Conservation (phyloP, 2,797 vertebrate species). For the Anas bahamensis region DNA sequence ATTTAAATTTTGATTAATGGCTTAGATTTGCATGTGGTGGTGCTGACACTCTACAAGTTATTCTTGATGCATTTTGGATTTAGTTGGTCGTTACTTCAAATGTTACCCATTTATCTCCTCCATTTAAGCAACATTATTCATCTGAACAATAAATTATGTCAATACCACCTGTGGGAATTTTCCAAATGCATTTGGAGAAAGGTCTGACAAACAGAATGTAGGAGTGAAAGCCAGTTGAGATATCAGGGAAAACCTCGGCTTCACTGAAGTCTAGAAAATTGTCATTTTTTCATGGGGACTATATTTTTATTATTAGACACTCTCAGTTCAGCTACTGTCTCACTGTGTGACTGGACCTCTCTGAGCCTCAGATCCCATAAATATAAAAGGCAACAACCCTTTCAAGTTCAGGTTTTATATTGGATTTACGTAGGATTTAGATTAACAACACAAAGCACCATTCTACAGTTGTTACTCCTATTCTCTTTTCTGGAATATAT, state of each 20-base stretch:
- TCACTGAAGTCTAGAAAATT: neutral
- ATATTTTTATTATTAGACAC: neutral
- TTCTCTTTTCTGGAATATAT: neutral
- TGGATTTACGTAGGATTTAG: neutral
- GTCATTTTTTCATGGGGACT: neutral
- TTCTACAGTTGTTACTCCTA: neutral
- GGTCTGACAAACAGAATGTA: neutral
- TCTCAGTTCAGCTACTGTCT: neutral
- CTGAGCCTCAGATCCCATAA: neutral
- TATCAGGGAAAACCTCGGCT: neutral
- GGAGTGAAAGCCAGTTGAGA: neutral
- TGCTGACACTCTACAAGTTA: neutral
- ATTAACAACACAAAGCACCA: neutral
- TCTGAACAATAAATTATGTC: neutral
- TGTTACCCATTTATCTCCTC: neutral
- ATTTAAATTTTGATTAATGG: neutral
- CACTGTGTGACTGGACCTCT: rapidly evolving
- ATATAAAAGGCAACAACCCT: neutral
- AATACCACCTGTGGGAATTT: neutral
- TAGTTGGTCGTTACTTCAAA: neutral
- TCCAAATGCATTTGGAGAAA: neutral
- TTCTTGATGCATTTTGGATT: neutral
- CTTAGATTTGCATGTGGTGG: neutral
- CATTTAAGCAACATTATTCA: neutral
- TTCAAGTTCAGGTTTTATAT: neutral